Base-by-base conservation (phyloP, 2,113 vertebrate species). In the Arenaria interpres region DNA sequence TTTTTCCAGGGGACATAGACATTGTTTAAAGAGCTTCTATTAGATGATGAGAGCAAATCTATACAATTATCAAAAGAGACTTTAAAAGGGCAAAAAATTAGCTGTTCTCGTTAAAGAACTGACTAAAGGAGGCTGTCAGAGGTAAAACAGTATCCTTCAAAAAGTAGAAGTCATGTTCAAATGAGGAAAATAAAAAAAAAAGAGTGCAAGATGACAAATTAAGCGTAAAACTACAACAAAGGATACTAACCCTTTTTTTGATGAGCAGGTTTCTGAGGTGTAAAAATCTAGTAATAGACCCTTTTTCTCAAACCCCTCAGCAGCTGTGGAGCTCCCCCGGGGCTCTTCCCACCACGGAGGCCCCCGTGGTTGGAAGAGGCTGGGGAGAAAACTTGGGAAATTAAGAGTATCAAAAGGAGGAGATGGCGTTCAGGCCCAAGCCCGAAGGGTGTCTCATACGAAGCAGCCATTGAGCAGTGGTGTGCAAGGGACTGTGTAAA, bases 21-120 rank as follows among this genome's bases (percentile, higher is more conserved):
- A 77, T 77, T 95, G 81, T 96, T 96, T 95, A 95, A 96, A 94
- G 78, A 93, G 71, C 82, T 80, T 81, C 85, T 46, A 88, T 88
- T 91, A 94, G 82, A 80, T 41, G 81, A 94, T 93, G 93, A 96
- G 74, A 97, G 50, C 37, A 88, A 93, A 73, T 89, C 85, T 69
- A 91, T 57, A 93, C 81, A 76, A 79, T 83, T 96, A 96, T 93
- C 88, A 96, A 76, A 95, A 94, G 75, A 83, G 59, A 94, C 63
- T 77, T 57, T 56, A 89, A 96, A 96, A 94, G 78, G 71, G 78
- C 13, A 79, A 93, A 96, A 96, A 95, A 96, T 94, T 71, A 97
- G 85, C 93, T 85, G 63, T 63, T 91, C 66, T 96, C 45, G 37
- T 91, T 85, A 96, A 82, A 93, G 66, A 68, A 20, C 41, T 1